A percentile compares a stretch with the other conserved stretches of the same genome.
Evolutionary conservation across 2,797 vertebrate genomes (phyloP).

Genomic region (Lycodopsis pacificus): DNA sequence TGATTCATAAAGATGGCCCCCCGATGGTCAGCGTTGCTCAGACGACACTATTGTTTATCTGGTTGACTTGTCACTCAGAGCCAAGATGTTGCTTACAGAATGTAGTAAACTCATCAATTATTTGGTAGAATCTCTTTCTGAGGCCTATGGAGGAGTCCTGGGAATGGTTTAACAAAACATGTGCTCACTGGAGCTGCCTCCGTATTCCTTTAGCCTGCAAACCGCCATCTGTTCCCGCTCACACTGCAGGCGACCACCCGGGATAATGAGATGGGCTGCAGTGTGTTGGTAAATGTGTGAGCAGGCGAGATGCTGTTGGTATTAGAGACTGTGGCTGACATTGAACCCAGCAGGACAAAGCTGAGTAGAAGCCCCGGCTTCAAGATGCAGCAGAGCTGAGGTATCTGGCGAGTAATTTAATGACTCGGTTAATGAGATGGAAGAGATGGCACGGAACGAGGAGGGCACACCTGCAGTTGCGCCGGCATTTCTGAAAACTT

Average conservation of each 20-base stretch:
- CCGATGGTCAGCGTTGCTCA: no score
- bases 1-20: no score
- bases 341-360: slow-evolving; percentile 26
- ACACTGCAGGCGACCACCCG: slow-evolving; percentile 25
- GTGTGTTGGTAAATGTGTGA: slow-evolving; percentile 24
- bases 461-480: slow-evolving; percentile 5
- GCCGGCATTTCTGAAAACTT: slow-evolving; percentile 3
- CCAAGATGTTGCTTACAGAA: not conserved
- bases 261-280: slow-evolving; percentile 52
- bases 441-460: slow-evolving; percentile 16
- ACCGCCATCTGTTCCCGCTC: slow-evolving; percentile 47
- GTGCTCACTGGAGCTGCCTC: slow-evolving; percentile 15
- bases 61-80: not conserved
- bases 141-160: not conserved
- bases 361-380: slow-evolving; percentile 30
- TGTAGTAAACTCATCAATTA: not conserved
- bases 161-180: slow-evolving; percentile 30
- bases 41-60: not conserved
- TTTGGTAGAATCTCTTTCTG: not conserved
- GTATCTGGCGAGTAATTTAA: slow-evolving; percentile 41
- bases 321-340: slow-evolving; percentile 40
- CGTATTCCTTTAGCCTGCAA: slow-evolving; percentile 37
- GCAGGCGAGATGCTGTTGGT: slow-evolving; percentile 29
- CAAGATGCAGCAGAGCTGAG: slow-evolving; percentile 15
- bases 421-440: slow-evolving; percentile 36